Base-by-base conservation (phyloP, 2,797 vertebrate species). In the Linurgus olivaceus region DNA sequence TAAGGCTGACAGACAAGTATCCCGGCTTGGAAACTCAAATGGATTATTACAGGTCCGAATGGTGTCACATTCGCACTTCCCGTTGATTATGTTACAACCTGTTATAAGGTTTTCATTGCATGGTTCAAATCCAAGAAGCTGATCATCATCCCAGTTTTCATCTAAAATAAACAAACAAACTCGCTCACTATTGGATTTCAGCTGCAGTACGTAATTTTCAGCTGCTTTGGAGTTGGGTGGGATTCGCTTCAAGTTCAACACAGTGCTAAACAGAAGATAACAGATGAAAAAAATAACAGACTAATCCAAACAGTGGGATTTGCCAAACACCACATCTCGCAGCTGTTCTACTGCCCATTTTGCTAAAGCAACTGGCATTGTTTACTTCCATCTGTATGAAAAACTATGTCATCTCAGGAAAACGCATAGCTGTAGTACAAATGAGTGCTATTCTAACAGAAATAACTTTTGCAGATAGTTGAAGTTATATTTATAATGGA, bases 81-180 rank as follows among this genome's bases (percentile, higher is more conserved):
- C 99, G 57, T 98, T 99, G 95, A 99, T 99, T 96, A 99, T 99
- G 97, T 99, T 99, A 98, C 99, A 99, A 97, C 99, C 98, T 37
- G 98, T 99, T 96, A 99, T 97, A 96, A 99, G 98, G 98, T 99
- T 99, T 97, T 99, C 98, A 90, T 99, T 99, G 98, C 99, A 99
- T 0, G 98, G 98, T 94, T 99, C 98, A 97, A 99, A 98, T 97
- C 98, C 98, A 96, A 99, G 98, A 87, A 99, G 98, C 86, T 99
- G 99, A 97, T 98, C 98, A 77, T 98, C 98, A 82, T 98, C 98
- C 99, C 99, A 99, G 97, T 98, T 98, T 96, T 99, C 99, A 97
- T 99, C 99, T 99, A 97, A 97, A 98, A 97, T 55, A 96, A 98
- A 96, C 90, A 85, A 75, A 83, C 66, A 96, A 92, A 94, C 54